Base-by-base conservation (phyloP, 2,888 invertebrate species). In the Leptopilina myrica region DNA sequence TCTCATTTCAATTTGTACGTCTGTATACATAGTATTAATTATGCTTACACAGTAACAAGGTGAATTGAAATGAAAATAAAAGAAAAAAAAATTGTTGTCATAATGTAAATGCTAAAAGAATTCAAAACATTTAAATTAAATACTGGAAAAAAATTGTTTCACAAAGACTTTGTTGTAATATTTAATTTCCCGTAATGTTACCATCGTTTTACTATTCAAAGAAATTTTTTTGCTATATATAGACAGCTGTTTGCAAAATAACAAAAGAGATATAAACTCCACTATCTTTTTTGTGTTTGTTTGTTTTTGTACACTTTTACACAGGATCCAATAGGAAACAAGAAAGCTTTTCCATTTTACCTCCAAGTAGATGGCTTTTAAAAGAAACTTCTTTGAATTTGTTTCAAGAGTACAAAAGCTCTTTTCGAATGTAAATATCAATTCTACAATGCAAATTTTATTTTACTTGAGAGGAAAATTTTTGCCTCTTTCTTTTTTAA, bases 371-470 rank as follows among this genome's bases (percentile, higher is more conserved):
- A 69, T 49, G 69, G 69, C 49, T 20, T 69, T 69, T 14, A 26
- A 53, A 26, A 20, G 26, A 26, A 53, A 9, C 12, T 69, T 69
- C 12, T 15, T 53, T 69, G 7, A 14, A 69, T 53, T 69, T 49
- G 69, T 26, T 69, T 49, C 11, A 11, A 49, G 53, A 49, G 26
- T 7, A 46, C 20, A 69, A 69, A 20, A 69, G 53, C 69, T 53
- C 53, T 26, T 14, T 69, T 69, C 53, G 20, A 46, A 69, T 49
- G 69, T 69, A 53, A 69, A 69, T 53, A 69, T 69, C 46, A 67
- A 26, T 43, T 49, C 53, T 53, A 26, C 26, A 26, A 49, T 53
- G 15, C 62, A 62, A 20, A 62, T 62, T 62, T 9, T 7, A 62
- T 62, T 49, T 49, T 49, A 0, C 11, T 49, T 9, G 49, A 0